These are phyloP conservation scores for Harpagus bidentatus DNA, from an alignment of 2,113 vertebrate species.

Conservation along the genomic window DNA sequence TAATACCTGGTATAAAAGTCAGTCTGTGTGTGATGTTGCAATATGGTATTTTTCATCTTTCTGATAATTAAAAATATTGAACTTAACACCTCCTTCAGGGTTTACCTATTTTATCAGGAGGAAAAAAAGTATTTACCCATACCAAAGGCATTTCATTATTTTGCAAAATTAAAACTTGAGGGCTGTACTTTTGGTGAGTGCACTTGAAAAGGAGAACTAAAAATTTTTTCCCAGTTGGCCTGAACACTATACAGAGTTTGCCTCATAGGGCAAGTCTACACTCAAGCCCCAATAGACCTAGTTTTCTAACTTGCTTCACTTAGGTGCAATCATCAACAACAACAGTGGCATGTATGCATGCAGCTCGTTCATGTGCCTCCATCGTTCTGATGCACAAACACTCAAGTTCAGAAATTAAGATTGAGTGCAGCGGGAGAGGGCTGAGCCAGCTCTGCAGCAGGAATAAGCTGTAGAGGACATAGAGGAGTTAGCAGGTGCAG, in stretches of 20 bases:
- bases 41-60: neutral
- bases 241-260: neutral
- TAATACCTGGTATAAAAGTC: neutral
- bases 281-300: neutral
- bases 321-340: neutral
- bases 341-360: neutral
- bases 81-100: neutral
- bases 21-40: neutral
- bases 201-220: neutral
- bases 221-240: neutral
- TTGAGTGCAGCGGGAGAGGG: neutral
- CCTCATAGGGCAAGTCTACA: neutral
- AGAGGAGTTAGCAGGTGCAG: neutral
- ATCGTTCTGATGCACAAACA: neutral
- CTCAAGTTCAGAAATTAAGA: neutral
- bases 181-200: neutral
- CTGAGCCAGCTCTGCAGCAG: neutral
- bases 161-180: neutral
- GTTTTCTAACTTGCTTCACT: neutral
- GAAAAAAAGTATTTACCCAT: neutral
- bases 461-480: neutral
- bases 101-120: neutral
- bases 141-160: neutral
- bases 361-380: neutral
- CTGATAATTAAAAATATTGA: neutral